phyloP scores from a whole-genome alignment of 1,140 invertebrate genomes.

The Cylas formicarius region DNA sequence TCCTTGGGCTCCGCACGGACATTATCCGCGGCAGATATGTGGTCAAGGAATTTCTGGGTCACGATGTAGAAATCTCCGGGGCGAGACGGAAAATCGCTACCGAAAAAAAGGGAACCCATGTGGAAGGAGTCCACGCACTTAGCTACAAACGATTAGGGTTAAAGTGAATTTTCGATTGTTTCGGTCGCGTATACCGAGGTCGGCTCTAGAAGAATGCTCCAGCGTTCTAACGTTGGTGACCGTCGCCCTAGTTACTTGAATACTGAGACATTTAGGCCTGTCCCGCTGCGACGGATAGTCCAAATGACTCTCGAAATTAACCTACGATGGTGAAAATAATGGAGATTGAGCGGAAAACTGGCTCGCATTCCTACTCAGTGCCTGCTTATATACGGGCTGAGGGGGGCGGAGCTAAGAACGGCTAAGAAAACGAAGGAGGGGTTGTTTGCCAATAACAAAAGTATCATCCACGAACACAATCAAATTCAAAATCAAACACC shows the following conservation, averaged over 20 bases:
- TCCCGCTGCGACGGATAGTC: conserved; percentile 70
- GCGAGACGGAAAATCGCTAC: conserved; percentile 63
- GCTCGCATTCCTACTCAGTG: not conserved
- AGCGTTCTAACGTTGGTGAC: conserved; percentile 71
- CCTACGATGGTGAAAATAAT: too few relatives aligned
- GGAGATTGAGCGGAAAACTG: too few relatives aligned
- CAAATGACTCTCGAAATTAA: conserved; percentile 62
- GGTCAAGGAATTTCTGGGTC: conserved; percentile 66
- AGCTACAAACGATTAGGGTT: conserved; percentile 47
- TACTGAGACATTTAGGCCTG: conserved; percentile 69
- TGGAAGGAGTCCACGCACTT: conserved; percentile 67
- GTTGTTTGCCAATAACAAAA: too few relatives aligned
- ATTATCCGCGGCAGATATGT: conserved; percentile 56
- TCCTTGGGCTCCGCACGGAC: conserved; percentile 31
- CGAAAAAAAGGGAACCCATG: conserved; percentile 65
- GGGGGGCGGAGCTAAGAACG: too few relatives aligned
- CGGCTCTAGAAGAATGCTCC: conserved; percentile 59
- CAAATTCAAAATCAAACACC: too few relatives aligned
- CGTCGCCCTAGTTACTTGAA: conserved; percentile 72
- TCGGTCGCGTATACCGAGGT: conserved; percentile 39
- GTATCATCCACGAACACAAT: too few relatives aligned
- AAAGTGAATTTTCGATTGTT: too few relatives aligned
- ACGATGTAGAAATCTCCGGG: conserved; percentile 59
- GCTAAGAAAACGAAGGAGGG: too few relatives aligned
- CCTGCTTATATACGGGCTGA: too few relatives aligned